phyloP scores from a whole-genome alignment of 2,888 invertebrate genomes.

The Acleris emargana region DNA sequence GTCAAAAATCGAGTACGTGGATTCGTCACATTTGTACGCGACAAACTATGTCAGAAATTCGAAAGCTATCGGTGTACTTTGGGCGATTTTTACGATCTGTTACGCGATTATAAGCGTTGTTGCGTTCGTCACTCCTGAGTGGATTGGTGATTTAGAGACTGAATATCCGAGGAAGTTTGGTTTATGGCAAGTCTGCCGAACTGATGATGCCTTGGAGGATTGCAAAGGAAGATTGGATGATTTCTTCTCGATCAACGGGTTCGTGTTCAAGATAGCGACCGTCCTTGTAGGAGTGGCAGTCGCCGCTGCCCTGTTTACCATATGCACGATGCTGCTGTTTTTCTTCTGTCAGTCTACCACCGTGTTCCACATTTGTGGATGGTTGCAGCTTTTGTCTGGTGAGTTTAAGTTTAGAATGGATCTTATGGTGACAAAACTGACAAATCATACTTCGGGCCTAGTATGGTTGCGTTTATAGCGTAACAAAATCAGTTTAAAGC shows the following conservation, averaged over 20 bases:
- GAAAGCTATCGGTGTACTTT: constrained; percentile 97
- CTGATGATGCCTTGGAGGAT: constrained; percentile 90
- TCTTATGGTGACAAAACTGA: too few species aligned
- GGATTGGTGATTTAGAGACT: constrained; percentile 93
- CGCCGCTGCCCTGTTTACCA: constrained; percentile 92
- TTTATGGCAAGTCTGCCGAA: constrained; percentile 94
- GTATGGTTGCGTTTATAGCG: too few species aligned
- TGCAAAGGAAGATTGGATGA: constrained; percentile 94
- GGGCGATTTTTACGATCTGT: constrained; percentile 99
- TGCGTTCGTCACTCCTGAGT: constrained; percentile 97
- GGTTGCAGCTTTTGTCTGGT: constrained; percentile 98
- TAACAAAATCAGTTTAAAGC: too few species aligned
- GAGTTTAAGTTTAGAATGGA: constrained; percentile 57
- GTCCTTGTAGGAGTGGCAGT: constrained; percentile 95
- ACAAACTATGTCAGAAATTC: constrained; percentile 96
- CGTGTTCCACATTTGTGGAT: constrained; percentile 96
- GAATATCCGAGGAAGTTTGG: constrained; percentile 96
- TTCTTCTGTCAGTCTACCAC: constrained; percentile 96
- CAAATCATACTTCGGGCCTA: too few species aligned
- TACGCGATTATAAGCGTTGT: constrained; percentile 98
- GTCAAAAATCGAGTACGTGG: constrained; percentile 96
- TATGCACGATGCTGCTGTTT: constrained; percentile 95
- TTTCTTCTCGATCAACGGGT: constrained; percentile 91
- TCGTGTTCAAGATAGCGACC: constrained; percentile 94
- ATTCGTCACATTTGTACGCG: constrained; percentile 94